Conservation (phyloP, 2,113 vertebrate species). For the Menura novaehollandiae region DNA sequence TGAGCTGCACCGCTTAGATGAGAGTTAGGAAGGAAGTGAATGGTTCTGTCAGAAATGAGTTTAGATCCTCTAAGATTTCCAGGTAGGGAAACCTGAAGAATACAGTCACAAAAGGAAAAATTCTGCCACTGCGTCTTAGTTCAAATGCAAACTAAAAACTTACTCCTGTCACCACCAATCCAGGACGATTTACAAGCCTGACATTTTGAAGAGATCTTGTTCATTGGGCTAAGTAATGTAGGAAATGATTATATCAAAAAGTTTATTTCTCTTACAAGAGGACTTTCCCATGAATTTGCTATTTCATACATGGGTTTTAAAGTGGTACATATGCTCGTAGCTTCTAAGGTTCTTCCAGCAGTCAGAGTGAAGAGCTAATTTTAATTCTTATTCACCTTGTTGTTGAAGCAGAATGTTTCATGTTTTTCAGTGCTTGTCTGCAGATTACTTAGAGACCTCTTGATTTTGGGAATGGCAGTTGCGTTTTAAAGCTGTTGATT, state of each 20-base stretch:
- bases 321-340: background rate
- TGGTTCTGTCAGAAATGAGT: background rate
- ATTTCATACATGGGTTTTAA: background rate
- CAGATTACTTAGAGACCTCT: background rate
- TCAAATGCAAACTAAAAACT: background rate
- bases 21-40: background rate
- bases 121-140: background rate
- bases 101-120: background rate
- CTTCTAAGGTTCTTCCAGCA: background rate
- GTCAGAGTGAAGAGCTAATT: background rate
- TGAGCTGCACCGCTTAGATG: background rate
- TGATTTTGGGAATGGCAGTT: background rate
- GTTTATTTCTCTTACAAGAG: background rate
- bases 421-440: background rate
- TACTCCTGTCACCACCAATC: background rate
- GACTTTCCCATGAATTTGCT: background rate
- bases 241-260: background rate
- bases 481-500: background rate
- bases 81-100: background rate
- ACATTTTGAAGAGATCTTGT: background rate
- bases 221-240: background rate
- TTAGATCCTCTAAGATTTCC: background rate
- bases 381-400: background rate
- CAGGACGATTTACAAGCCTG: background rate
- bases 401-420: background rate